These are phyloP conservation scores for Drosophila suboccidentalis DNA, from an alignment of 2,888 invertebrate genomes.

Conservation along the genomic window DNA sequence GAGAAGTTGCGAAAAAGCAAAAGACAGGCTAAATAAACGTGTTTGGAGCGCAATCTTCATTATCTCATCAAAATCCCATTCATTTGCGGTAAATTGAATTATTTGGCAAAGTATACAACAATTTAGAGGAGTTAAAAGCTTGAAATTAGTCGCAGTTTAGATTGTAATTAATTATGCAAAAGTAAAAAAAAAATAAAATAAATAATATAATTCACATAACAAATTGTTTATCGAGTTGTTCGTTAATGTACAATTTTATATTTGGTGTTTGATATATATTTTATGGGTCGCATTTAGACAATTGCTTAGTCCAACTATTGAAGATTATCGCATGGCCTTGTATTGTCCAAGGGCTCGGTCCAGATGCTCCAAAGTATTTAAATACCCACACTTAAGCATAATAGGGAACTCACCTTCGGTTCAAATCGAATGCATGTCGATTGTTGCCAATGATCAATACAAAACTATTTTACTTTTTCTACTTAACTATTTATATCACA, in stretches of 20 bases:
- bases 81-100: conserved; percentile 46
- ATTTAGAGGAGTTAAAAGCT: conserved; percentile 10
- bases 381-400: conserved; percentile 41
- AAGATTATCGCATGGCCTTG: conserved; percentile 34
- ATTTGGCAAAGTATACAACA: conserved; percentile 35
- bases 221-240: conserved; percentile 6
- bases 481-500: conserved; percentile 7
- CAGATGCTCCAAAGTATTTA: conserved; percentile 52
- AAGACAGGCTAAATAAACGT: conserved; percentile 20
- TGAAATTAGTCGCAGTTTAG: conserved; percentile 15
- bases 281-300: conserved; percentile 17
- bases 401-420: conserved; percentile 57
- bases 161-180: conserved; percentile 1
- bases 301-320: conserved; percentile 22
- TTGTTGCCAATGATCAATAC: conserved; percentile 45
- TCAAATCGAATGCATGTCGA: conserved; percentile 54
- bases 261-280: not conserved
- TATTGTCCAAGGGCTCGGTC: conserved; percentile 48
- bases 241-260: not conserved
- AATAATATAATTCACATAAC: not conserved
- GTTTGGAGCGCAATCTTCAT: conserved; percentile 38
- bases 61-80: conserved; percentile 37
- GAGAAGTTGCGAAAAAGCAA: conserved; percentile 26
- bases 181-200: not conserved
- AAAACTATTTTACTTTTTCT: conserved; percentile 21